Percentiles rank a stretch among this genome's conserved stretches.
phyloP scores from a whole-genome alignment of 2,113 vertebrate species.

The Apodemus sylvaticus region DNA sequence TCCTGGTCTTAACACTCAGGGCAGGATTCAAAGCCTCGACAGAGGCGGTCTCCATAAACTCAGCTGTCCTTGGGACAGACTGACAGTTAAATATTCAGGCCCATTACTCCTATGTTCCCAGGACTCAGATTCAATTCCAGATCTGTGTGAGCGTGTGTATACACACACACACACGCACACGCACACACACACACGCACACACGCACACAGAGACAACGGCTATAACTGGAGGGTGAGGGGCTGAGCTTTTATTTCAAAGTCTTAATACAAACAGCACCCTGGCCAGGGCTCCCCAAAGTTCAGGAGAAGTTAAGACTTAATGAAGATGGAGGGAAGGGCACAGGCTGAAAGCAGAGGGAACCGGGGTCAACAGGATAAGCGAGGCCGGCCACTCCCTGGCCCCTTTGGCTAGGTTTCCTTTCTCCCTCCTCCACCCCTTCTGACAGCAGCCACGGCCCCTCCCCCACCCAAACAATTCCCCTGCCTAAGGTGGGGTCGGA shows the following conservation, averaged over 20 bases:
- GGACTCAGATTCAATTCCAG: constrained; percentile 19
- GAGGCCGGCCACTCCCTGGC: constrained; percentile 70
- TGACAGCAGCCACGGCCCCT: constrained; percentile 55
- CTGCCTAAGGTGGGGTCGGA: neutral
- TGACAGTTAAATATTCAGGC: neutral
- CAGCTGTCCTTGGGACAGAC: neutral
- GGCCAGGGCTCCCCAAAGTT: neutral
- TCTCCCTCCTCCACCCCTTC: neutral
- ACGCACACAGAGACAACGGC: no score
- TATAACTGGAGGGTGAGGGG: neutral
- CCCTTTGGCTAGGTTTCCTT: constrained; percentile 54
- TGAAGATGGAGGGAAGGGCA: constrained; percentile 64
- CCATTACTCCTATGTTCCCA: neutral
- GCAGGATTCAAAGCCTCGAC: neutral
- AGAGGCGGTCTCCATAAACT: neutral
- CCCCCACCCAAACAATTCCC: constrained; percentile 67
- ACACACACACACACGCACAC: neutral
- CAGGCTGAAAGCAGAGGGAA: constrained; percentile 71
- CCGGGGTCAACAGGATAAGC: constrained; percentile 80
- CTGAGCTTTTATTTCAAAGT: neutral
- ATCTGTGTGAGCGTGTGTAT: neutral
- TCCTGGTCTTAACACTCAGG: neutral
- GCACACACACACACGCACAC: neutral
- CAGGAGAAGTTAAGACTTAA: constrained; percentile 71
- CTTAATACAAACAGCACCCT: neutral